Percentiles rank a stretch among this genome's conserved stretches.
phyloP scores from a whole-genome alignment of 2,888 invertebrate genomes.

The Apoda limacodes region DNA sequence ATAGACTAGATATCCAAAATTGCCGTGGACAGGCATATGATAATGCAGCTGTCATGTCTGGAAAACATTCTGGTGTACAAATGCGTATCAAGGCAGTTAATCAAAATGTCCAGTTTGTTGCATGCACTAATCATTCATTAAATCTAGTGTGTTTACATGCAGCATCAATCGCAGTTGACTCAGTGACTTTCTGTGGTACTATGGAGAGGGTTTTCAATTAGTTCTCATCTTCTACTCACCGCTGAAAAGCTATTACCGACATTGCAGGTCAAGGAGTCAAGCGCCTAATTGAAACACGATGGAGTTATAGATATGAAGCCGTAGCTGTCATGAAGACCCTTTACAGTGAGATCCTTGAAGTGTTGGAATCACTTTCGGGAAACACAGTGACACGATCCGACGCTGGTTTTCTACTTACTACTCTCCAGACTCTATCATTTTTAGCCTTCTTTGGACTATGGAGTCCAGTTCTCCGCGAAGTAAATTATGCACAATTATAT shows the following conservation, averaged over 20 bases:
- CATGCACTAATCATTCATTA: constrained; percentile 5
- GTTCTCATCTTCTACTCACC: constrained; percentile 7
- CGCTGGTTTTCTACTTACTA: constrained; percentile 1
- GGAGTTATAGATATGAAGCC: constrained; percentile 7
- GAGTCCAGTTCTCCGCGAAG: constrained; percentile 2
- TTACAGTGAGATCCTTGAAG: not conserved
- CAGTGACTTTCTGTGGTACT: constrained; percentile 7
- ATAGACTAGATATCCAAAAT: no score
- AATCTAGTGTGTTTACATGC: constrained; percentile 3
- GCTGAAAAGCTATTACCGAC: constrained; percentile 2
- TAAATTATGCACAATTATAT: constrained; percentile 2
- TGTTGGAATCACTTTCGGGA: constrained; percentile 1
- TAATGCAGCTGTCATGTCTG: no score
- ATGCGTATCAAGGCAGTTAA: no score
- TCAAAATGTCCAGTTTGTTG: constrained; percentile 4
- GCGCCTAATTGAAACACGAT: constrained; percentile 4
- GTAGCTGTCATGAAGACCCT: constrained; percentile 2
- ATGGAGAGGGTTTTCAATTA: constrained; percentile 4
- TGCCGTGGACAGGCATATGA: no score
- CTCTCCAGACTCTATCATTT: constrained; percentile 2
- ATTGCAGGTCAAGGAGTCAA: constrained; percentile 2
- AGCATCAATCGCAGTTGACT: constrained; percentile 6
- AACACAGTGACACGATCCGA: constrained; percentile 1
- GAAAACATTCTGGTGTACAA: no score
- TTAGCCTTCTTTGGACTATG: constrained; percentile 1